Base-by-base conservation (phyloP, 2,113 vertebrate genomes). In the Pteropus alecto region DNA sequence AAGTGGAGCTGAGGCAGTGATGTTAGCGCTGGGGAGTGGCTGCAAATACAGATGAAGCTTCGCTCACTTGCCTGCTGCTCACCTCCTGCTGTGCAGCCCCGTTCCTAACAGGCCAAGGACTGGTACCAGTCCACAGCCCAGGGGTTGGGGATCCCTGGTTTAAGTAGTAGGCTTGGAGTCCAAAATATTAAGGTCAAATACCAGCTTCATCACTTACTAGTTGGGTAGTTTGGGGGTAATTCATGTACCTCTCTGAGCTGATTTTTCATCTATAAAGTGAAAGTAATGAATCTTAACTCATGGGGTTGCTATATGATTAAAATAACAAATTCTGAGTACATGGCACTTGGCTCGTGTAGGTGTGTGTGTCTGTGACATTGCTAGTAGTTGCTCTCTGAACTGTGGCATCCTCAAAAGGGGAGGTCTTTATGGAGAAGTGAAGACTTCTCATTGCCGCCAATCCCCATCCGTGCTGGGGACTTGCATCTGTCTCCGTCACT, bases 401-500 rank as follows among this genome's bases (percentile, higher is more conserved):
- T 79, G 26, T 33, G 28, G 18, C 61, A 35, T 43, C 70, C 43
- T 48, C 60, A 70, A 14, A 93, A 24, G n/a, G 21, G 48, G 68
- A 70, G 38, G 83, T 96, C 73, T 83, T 93, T 95, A 96, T 77
- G 87, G 71, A 88, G 30, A 33, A 21, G 41, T 85, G 22, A 71
- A 54, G 38, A 67, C 21, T 35, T 65, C 77, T 77, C 14, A 6
- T 10, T 71, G 58, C 54, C 65, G 84, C 15, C 24, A 56, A 7
- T 5, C 33, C 43, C 24, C 33, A 5, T 18, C 48, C 3, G 5
- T 22, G 35, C 54, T 73, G 24, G 51, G 51, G 60, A 58, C 26
- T 3, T 93, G 77, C 82, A 68, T 95, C 86, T 89, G 95, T 89
- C 71, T 81, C 86, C 76, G 78, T 88, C 86, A 85, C 41, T 88